Conservation (phyloP, 2,888 invertebrate genomes). For the Trissonchulus latispiculum region DNA sequence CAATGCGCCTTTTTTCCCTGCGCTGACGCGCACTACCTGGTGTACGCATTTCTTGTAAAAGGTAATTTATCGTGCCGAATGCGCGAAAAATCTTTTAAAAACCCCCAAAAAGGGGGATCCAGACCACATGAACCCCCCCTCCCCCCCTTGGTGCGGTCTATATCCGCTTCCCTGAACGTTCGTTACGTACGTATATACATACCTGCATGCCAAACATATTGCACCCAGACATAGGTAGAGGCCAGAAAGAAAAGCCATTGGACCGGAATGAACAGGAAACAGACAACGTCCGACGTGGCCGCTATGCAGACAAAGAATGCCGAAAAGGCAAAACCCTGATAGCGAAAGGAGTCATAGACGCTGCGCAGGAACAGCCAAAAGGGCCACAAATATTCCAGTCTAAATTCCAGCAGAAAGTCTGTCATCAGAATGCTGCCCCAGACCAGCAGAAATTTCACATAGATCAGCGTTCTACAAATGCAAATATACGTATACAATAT, state of each 20-base stretch:
- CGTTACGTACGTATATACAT: conserved; percentile 38
- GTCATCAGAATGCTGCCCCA: conserved; percentile 88
- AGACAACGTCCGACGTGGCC: conserved; percentile 93
- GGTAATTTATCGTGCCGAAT: no score
- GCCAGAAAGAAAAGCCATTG: conserved; percentile 96
- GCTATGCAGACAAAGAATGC: conserved; percentile 96
- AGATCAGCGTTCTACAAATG: conserved; percentile 85
- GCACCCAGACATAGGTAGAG: conserved; percentile 97
- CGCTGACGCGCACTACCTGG: no score
- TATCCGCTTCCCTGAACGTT: no score
- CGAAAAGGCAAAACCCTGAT: conserved; percentile 94
- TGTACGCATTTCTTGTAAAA: no score
- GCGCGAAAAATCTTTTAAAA: no score
- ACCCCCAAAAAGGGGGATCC: no score
- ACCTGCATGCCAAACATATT: conserved; percentile 96
- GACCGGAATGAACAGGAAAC: conserved; percentile 95
- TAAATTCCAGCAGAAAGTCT: conserved; percentile 92
- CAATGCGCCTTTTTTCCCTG: no score
- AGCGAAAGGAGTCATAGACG: conserved; percentile 92
- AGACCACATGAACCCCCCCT: conserved; percentile 2
- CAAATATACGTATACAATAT: no score
- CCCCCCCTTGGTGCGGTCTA: not conserved
- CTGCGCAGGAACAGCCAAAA: conserved; percentile 91
- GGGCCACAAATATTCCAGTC: conserved; percentile 98
- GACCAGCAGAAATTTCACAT: conserved; percentile 84